Evolutionary conservation across 2,797 vertebrate genomes (phyloP), one percentile per base, ranked within the genome.

Genomic region (Eospalax fontanierii): DNA sequence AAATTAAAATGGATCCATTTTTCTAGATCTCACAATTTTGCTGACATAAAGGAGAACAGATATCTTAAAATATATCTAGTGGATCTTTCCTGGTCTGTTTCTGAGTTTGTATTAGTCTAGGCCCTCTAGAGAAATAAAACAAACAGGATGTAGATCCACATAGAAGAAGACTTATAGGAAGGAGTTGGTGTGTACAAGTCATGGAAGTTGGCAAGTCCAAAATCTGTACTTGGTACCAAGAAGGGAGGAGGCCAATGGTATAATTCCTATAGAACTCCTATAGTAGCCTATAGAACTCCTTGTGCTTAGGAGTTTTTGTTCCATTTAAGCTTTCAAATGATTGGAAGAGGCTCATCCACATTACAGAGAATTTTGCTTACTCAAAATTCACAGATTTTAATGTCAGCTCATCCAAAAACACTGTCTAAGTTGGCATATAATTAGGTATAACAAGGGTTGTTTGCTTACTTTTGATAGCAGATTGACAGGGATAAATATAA

Each of bases 31-130:
- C 22, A 35, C 16, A 28, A 61, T 87, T 89, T 73, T 79, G 61
- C 94, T 87, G 92, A 81, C 61, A 74, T 76, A 66, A 93, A 90
- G 33, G 54, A 89, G 89, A 90, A 90, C 59, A 74, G 38, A 68
- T 33, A 92, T 24, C 22, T 73, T 54, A 43, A n/a, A n/a, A 28
- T 80, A 40, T 71, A 89, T 78, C 35, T 59, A 78, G 85, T 89
- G 59, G 26, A 61, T 87, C 43, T 50, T 30, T n/a, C 59, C 1
- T 68, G 43, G 22, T 75, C 88, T 74, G 79, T 84, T 91, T 86
- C 84, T 85, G 80, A 43, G n/a, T 82, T 89, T 85, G 16, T 73
- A n/a, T 91, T 68, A 94, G 43, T 74, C 8, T 66, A 33, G 24
- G 54, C 68, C 59, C n/a, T 86, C 24, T 59, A 65, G 70, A 89